Conservation (phyloP, 2,113 vertebrate genomes). For the Heteronetta atricapilla region DNA sequence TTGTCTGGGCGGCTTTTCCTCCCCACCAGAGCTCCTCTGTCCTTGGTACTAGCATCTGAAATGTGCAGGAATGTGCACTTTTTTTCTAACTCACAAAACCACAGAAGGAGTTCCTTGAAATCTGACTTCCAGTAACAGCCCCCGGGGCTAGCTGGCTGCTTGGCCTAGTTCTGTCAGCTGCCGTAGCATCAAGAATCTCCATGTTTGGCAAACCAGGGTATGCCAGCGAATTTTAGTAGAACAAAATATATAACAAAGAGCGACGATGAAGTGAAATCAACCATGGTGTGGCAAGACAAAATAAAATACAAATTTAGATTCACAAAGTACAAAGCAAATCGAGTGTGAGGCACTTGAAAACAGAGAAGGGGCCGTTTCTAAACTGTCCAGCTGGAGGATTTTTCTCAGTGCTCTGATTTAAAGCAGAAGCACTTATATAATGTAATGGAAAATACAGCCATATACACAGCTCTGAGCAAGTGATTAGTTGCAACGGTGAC, state of each 20-base stretch:
- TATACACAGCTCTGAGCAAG: constrained; percentile 20
- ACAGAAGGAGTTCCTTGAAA: constrained; percentile 66
- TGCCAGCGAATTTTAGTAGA: background rate
- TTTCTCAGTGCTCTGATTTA: background rate
- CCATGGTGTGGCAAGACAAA: background rate
- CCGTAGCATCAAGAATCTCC: constrained; percentile 46
- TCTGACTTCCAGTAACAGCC: constrained; percentile 48
- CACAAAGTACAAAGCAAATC: background rate
- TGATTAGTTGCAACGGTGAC: background rate
- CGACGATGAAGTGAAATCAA: background rate
- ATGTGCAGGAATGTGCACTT: background rate
- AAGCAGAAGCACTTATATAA: constrained; percentile 49
- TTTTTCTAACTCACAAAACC: background rate
- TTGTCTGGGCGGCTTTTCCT: constrained; percentile 30
- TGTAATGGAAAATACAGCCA: constrained; percentile 53
- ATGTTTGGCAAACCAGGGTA: background rate
- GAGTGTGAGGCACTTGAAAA: background rate
- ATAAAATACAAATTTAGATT: background rate
- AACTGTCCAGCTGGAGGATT: background rate
- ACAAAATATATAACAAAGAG: background rate
- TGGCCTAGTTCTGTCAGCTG: constrained; percentile 59
- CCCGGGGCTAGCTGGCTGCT: background rate
- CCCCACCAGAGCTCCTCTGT: constrained; percentile 71
- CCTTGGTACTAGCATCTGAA: constrained; percentile 74
- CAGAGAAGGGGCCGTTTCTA: background rate